Percentiles rank a stretch among this genome's conserved stretches.
phyloP scores from a whole-genome alignment of 1,140 invertebrate species.

The Babylonia areolata region DNA sequence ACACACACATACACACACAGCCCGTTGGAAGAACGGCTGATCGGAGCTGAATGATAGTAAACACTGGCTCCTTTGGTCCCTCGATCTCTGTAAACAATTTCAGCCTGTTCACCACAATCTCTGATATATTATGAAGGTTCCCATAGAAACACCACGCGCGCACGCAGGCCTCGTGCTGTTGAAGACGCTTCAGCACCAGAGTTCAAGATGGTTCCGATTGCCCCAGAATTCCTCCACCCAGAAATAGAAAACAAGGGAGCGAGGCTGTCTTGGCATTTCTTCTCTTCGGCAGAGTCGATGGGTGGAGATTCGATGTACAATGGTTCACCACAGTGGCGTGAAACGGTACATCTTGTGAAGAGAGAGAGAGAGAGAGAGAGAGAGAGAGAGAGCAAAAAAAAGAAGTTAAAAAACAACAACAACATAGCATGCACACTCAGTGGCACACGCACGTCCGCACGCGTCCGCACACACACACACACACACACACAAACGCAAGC shows the following conservation, averaged over 20 bases:
- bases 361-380: slow-evolving; percentile 1
- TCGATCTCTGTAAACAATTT: too few relatives aligned
- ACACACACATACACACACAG: too few relatives aligned
- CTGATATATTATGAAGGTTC: not conserved
- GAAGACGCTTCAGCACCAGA: not conserved
- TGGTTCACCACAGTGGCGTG: too few relatives aligned
- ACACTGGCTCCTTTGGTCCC: too few relatives aligned
- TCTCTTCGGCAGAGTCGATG: not conserved
- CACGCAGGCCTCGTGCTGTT: not conserved
- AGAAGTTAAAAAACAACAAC: not conserved
- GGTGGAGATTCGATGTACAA: not conserved
- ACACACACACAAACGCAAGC: too few relatives aligned
- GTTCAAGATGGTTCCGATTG: not conserved
- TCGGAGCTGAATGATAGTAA: too few relatives aligned
- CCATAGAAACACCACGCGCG: not conserved
- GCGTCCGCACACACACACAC: too few relatives aligned
- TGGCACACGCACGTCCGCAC: not conserved
- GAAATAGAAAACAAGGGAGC: slow-evolving; percentile 1
- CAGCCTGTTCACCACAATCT: too few relatives aligned
- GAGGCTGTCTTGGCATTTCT: not conserved
- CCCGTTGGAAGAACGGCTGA: too few relatives aligned
- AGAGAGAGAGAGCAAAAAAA: not conserved
- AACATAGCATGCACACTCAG: not conserved
- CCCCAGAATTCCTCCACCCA: not conserved
- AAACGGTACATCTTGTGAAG: not conserved